phyloP scores from a whole-genome alignment of 2,113 vertebrate species.

The Scatophagus argus region DNA sequence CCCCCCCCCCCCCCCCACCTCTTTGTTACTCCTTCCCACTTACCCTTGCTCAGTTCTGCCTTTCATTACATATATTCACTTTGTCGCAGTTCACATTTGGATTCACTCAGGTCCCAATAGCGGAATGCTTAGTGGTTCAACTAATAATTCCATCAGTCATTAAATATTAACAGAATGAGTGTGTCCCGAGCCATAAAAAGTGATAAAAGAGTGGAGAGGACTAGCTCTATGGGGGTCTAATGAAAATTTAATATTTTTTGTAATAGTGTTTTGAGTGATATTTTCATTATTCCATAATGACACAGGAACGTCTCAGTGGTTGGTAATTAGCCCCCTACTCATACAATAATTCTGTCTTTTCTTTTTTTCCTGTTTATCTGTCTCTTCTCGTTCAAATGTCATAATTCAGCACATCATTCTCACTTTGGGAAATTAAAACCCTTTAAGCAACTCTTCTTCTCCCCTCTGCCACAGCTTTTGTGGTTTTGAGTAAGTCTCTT shows the following conservation, averaged over 20 bases:
- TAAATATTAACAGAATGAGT: constrained; percentile 75
- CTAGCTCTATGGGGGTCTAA: constrained; percentile 58
- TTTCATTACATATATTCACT: constrained; percentile 10
- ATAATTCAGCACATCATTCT: constrained; percentile 55
- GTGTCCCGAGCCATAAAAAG: constrained; percentile 58
- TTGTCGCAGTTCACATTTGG: constrained; percentile 6
- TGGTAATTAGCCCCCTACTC: constrained; percentile 68
- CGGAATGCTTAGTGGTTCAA: constrained; percentile 43
- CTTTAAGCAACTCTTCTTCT: constrained; percentile 25
- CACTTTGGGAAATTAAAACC: constrained; percentile 61
- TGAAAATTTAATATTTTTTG: constrained; percentile 71
- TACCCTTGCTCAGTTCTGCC: neutral
- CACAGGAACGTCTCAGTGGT: constrained; percentile 55
- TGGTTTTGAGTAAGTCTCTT: constrained; percentile 50
- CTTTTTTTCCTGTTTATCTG: constrained; percentile 23
- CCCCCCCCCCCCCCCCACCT: no score
- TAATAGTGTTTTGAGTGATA: constrained; percentile 73
- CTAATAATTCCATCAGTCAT: constrained; percentile 62
- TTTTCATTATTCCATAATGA: constrained; percentile 76
- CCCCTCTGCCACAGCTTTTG: constrained; percentile 35
- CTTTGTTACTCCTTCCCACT: neutral
- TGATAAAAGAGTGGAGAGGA: constrained; percentile 44
- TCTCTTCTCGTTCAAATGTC: constrained; percentile 51
- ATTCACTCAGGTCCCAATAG: constrained; percentile 41
- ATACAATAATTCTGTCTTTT: constrained; percentile 47